Conservation (phyloP, 2,797 vertebrate genomes). For the Hybognathus amarus region DNA sequence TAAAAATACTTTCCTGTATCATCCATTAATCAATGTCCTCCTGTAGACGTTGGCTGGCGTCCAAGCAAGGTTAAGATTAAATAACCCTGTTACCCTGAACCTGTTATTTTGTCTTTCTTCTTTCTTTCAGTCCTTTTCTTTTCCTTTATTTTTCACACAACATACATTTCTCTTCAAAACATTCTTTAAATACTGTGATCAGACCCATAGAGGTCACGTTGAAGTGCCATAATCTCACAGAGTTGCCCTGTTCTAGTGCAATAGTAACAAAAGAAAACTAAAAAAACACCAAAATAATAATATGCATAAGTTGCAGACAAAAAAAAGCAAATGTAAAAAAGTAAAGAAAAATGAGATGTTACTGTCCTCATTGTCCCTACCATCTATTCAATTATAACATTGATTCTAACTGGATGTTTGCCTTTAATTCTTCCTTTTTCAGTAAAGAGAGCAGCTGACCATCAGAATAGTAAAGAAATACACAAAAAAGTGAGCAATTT, state of each 20-base stretch:
- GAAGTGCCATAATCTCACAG: conserved; percentile 49
- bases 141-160: conserved; percentile 31
- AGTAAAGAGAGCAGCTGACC: conserved; percentile 23
- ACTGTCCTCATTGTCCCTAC: neutral
- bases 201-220: conserved; percentile 38
- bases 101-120: conserved; percentile 40
- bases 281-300: conserved; percentile 27
- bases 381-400: neutral
- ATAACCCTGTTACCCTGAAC: conserved; percentile 23
- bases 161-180: conserved; percentile 52
- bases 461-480: conserved; percentile 27
- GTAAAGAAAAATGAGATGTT: neutral
- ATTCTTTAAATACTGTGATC: conserved; percentile 53
- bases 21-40: conserved; percentile 31
- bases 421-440: neutral
- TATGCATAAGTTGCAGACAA: conserved; percentile 9
- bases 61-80: conserved; percentile 46
- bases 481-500: conserved; percentile 38
- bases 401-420: conserved; percentile 17
- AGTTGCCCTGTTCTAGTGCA: conserved; percentile 57
- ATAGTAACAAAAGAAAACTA: conserved; percentile 41
- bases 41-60: conserved; percentile 66
- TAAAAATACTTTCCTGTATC: conserved; percentile 36
- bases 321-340: neutral
- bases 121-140: conserved; percentile 21